Evolutionary conservation across 2,113 vertebrate genomes (phyloP).

Genomic region (Mormyrus iriodes): DNA sequence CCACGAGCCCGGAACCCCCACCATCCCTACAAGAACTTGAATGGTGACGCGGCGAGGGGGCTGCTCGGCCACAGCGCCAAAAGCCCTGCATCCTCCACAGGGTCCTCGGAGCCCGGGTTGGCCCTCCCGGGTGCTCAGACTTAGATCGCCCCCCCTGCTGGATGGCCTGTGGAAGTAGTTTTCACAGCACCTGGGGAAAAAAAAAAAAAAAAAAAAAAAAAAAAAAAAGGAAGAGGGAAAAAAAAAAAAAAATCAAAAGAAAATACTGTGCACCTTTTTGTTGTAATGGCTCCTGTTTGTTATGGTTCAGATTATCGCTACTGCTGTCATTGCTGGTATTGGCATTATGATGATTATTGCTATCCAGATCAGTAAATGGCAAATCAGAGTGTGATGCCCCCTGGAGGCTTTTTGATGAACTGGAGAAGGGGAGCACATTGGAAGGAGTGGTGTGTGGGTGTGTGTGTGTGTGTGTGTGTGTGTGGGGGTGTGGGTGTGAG

Average conservation of each 20-base stretch:
- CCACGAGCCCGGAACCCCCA: slow-evolving; percentile 51
- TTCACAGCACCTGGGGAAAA: neutral
- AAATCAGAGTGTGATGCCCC: neutral
- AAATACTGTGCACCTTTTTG: slow-evolving; percentile 5
- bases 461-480: slow-evolving; percentile 11
- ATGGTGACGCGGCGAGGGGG: slow-evolving; percentile 64
- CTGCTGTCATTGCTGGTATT: slow-evolving; percentile 19
- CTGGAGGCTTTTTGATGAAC: neutral
- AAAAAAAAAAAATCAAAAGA: neutral
- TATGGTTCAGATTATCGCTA: slow-evolving; percentile 21
- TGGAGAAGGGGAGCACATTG: neutral
- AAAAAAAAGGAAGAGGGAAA: neutral
- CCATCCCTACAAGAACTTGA: slow-evolving; percentile 76
- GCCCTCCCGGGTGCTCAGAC: slow-evolving; percentile 79
- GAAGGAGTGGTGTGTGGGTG: neutral
- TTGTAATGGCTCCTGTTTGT: neutral
- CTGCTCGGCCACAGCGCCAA: slow-evolving; percentile 61
- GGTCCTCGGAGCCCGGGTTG: slow-evolving; percentile 62
- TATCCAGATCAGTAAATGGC: neutral
- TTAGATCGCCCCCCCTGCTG: slow-evolving; percentile 43
- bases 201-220: neutral
- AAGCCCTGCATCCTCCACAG: slow-evolving; percentile 46
- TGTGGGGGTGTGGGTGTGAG: slow-evolving; percentile 14
- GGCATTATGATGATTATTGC: neutral
- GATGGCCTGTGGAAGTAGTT: slow-evolving; percentile 15